phyloP scores from a whole-genome alignment of 2,113 vertebrate genomes.

The Leptobrachium ailaonicum region DNA sequence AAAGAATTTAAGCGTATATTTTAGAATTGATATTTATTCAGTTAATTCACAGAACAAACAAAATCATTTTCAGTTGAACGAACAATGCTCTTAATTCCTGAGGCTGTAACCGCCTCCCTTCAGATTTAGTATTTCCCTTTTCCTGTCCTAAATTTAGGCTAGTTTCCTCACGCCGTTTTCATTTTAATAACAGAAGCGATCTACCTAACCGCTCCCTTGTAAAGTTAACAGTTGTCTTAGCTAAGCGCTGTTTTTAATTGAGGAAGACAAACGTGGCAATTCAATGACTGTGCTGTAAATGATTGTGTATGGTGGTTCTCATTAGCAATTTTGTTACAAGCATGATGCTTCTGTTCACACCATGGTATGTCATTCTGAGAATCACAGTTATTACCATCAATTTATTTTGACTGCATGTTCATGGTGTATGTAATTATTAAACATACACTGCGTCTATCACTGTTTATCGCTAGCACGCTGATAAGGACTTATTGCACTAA shows the following conservation, averaged over 20 bases:
- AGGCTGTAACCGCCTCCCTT: no score
- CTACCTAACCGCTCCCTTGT: constrained; percentile 13
- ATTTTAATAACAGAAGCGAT: not conserved
- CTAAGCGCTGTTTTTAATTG: constrained; percentile 40
- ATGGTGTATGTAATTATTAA: constrained; percentile 48
- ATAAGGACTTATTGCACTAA: constrained; percentile 42
- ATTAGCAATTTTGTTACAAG: constrained; percentile 33
- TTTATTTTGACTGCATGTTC: constrained; percentile 44
- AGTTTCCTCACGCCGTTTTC: not conserved
- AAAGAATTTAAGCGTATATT: no score
- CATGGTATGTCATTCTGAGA: constrained; percentile 41
- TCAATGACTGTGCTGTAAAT: constrained; percentile 25
- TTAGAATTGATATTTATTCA: no score
- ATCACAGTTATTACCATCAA: constrained; percentile 47
- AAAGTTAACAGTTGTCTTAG: constrained; percentile 15
- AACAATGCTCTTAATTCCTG: no score
- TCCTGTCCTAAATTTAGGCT: not conserved
- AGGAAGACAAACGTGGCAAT: constrained; percentile 23
- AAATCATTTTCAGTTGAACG: no score
- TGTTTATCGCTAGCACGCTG: constrained; percentile 37
- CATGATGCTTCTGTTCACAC: constrained; percentile 23
- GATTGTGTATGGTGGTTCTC: constrained; percentile 39
- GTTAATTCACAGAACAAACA: no score
- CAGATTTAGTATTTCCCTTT: not conserved
- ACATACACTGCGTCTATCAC: constrained; percentile 34